Evolutionary conservation across 2,888 invertebrate genomes (phyloP).

Genomic region (Apodemia zela): DNA sequence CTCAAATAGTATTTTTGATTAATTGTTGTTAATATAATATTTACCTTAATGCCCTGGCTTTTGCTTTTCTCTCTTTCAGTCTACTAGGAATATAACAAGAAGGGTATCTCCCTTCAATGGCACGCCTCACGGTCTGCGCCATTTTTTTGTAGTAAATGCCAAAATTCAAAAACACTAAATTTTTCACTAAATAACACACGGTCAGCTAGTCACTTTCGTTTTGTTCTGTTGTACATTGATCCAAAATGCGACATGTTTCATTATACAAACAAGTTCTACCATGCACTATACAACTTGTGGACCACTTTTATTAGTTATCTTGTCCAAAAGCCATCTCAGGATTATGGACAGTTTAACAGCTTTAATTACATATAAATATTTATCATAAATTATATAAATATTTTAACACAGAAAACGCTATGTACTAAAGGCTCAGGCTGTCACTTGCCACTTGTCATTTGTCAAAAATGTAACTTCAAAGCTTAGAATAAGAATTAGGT

Average conservation of each 20-base stretch:
- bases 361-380: background rate
- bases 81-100: slow-evolving; percentile 87
- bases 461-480: background rate
- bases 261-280: slow-evolving; percentile 36
- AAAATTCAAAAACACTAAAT: slow-evolving; percentile 46
- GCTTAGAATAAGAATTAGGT: too few species aligned
- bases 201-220: slow-evolving; percentile 76
- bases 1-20: background rate
- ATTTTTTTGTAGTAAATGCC: slow-evolving; percentile 66
- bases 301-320: slow-evolving; percentile 1
- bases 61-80: slow-evolving; percentile 86
- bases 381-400: slow-evolving; percentile 1
- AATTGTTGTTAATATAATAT: background rate
- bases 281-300: slow-evolving; percentile 20
- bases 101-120: slow-evolving; percentile 87
- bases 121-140: slow-evolving; percentile 86
- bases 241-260: slow-evolving; percentile 71
- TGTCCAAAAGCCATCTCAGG: slow-evolving; percentile 14
- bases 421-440: background rate
- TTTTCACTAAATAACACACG: slow-evolving; percentile 41
- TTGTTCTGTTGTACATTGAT: slow-evolving; percentile 72
- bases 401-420: background rate
- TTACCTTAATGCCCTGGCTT: slow-evolving; percentile 81
- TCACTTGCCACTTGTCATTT: background rate
- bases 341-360: background rate